Evolutionary conservation across 2,888 invertebrate species (phyloP).

Genomic region (Lepidocyrtoides sp.): DNA sequence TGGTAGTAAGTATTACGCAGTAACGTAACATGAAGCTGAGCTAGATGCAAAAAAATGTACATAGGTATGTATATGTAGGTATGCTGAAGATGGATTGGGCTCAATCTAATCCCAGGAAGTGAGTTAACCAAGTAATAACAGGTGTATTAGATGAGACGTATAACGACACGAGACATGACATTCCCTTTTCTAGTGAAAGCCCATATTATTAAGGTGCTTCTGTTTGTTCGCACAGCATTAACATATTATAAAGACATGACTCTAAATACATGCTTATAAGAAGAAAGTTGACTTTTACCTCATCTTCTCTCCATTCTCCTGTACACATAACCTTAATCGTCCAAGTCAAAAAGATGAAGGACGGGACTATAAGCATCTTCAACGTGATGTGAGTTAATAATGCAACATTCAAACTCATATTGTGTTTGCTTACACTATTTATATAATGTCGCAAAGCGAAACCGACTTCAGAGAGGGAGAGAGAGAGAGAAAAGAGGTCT

Average conservation of each 20-base stretch:
- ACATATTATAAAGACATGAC: not conserved
- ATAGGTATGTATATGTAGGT: too few species aligned
- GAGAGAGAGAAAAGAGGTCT: too few species aligned
- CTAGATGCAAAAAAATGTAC: too few species aligned
- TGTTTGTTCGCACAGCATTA: constrained; percentile 3
- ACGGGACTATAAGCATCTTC: not conserved
- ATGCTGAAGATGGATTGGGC: not conserved
- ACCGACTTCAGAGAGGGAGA: not conserved
- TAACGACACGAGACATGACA: not conserved
- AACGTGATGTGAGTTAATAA: not conserved
- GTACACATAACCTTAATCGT: not conserved
- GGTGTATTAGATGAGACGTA: not conserved
- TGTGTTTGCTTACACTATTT: not conserved
- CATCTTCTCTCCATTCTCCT: not conserved
- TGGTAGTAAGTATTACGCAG: too few species aligned
- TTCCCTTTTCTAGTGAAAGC: constrained; percentile 5
- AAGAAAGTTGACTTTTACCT: constrained; percentile 12
- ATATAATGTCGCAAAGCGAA: not conserved
- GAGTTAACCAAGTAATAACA: constrained; percentile 34
- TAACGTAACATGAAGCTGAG: not conserved
- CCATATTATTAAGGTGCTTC: not conserved
- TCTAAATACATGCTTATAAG: not conserved
- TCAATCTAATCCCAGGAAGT: constrained; percentile 35
- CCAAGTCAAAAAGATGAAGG: not conserved
- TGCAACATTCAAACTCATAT: not conserved